Conservation (phyloP, 1,140 invertebrate genomes). For the Drosophila pectinifera region DNA sequence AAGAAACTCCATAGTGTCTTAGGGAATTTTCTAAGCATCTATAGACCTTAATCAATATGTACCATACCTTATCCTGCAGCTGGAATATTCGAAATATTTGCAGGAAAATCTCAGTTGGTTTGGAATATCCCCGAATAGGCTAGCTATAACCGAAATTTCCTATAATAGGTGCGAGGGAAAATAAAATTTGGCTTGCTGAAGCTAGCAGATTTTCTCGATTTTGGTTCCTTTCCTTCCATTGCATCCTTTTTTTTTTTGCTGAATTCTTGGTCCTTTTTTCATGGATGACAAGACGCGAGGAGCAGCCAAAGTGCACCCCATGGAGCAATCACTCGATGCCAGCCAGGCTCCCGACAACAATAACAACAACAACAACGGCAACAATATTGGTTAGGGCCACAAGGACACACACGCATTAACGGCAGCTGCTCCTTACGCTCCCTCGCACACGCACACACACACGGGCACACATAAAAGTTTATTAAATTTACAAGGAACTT, state of each 20-base stretch:
- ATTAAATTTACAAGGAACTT: constrained; percentile 83
- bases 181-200: constrained; percentile 6
- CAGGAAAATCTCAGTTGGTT: background rate
- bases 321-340: constrained; percentile 80
- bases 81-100: background rate
- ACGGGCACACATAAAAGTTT: constrained; percentile 81
- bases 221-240: background rate
- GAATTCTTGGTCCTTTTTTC: constrained; percentile 37
- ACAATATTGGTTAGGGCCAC: constrained; percentile 61
- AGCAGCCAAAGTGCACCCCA: constrained; percentile 77
- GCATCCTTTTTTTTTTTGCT: constrained; percentile 13
- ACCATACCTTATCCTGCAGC: too few species aligned
- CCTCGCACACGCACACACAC: constrained; percentile 14
- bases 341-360: constrained; percentile 37
- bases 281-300: constrained; percentile 47
- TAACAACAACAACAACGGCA: constrained; percentile 50
- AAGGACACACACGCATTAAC: constrained; percentile 71
- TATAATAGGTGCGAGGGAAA: constrained; percentile 10
- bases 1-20: too few species aligned
- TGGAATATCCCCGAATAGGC: background rate
- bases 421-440: constrained; percentile 60
- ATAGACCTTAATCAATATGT: accelerated
- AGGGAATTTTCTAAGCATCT: accelerated
- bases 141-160: background rate
- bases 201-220: background rate